Evolutionary conservation across 2,888 invertebrate genomes (phyloP), one percentile per base, ranked within the genome.

Genomic region (Craniophora ligustri): DNA sequence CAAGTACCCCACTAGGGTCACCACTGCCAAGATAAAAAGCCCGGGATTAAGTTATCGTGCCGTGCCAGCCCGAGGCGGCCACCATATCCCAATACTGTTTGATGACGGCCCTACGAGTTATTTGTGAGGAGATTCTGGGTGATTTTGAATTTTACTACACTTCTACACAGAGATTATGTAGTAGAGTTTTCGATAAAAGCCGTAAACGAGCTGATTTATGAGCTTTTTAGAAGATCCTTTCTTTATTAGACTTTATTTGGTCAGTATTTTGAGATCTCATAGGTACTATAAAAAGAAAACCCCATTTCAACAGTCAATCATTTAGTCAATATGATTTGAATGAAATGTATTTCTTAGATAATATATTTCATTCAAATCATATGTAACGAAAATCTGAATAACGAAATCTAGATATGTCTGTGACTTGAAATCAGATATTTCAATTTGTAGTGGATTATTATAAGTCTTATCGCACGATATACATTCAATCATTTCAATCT

Each of bases 31-130:
- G 83, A 84, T 85, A 86, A 83, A 85, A 85, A 79, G 63, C 61
- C 74, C 67, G 66, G 84, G 84, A 84, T 86, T 85, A 85, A 77
- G 81, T 76, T 87, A 86, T 86, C 86, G 74, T 76, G 21, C 61
- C 60, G 55, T 51, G 39, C 55, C 83, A 82, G 75, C 60, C 75
- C 50, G 53, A 48, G 55, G 60, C 72, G 51, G 19, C 38, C 60
- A 53, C 70, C 74, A 71, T 73, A 70, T 64, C 64, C 71, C 75
- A 69, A 70, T 76, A 75, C 76, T 64, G 70, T 75, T 76, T 78
- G 78, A 81, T 72, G 79, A 75, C 74, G 55, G 45, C 58, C 49
- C 66, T 53, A 50, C 47, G 59, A 59, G 61, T 67, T 75, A 67
- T 69, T 69, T 56, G 59, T 65, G 44, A 62, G 58, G 31, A 67